Conservation (phyloP, 2,888 invertebrate species). For the Quadroppia sp. region DNA sequence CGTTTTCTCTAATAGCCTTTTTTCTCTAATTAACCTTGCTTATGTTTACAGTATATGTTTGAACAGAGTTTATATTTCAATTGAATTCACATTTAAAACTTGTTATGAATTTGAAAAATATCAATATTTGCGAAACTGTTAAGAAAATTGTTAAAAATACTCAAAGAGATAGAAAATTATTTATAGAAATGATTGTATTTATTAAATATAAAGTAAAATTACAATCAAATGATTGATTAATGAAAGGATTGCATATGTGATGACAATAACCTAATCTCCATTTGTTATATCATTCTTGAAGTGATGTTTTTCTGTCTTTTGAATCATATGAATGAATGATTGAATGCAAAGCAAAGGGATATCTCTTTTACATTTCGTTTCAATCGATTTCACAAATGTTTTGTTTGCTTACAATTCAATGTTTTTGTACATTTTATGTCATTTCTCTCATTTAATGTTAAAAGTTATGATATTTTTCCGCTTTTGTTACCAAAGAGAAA, state of each 20-base stretch:
- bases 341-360: background rate
- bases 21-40: too few species aligned
- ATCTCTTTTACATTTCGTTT: background rate
- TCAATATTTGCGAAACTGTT: too few species aligned
- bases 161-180: too few species aligned
- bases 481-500: too few species aligned
- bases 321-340: background rate
- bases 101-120: too few species aligned
- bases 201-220: background rate
- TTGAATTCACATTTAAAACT: too few species aligned
- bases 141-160: too few species aligned
- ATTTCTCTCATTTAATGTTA: background rate
- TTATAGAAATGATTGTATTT: too few species aligned
- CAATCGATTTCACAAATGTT: background rate
- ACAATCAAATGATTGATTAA: background rate
- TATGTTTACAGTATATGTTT: too few species aligned
- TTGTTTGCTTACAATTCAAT: slow-evolving; percentile 3
- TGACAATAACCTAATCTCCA: slow-evolving; percentile 1
- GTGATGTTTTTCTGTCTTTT: background rate
- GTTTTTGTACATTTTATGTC: background rate
- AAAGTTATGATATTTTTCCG: slow-evolving; percentile 10
- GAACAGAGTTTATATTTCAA: too few species aligned
- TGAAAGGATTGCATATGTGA: background rate
- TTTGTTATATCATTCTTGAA: background rate
- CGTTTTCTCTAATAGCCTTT: too few species aligned